Conservation (phyloP, 2,888 invertebrate species). For the Hipparchia sbordonii region DNA sequence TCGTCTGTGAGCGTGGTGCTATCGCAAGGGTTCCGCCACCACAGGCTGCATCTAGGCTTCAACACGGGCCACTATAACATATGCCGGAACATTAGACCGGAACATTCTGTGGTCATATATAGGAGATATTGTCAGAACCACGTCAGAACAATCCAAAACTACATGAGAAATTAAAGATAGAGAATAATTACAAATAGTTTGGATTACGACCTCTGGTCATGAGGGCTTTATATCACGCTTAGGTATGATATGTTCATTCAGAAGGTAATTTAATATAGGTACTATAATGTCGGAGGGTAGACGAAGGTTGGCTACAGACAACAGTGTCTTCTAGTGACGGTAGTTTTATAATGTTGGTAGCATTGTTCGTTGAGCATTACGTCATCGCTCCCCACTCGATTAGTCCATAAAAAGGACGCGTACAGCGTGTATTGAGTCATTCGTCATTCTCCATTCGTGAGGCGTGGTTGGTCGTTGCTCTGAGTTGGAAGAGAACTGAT, state of each 20-base stretch:
- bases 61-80: constrained; percentile 57
- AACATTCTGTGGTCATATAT: constrained; percentile 77
- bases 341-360: too few relatives aligned
- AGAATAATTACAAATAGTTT: constrained; percentile 84
- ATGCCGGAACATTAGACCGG: constrained; percentile 58
- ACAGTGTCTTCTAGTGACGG: too few relatives aligned
- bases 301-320: too few relatives aligned
- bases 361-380: too few relatives aligned
- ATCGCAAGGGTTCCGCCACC: constrained; percentile 79
- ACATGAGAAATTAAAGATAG: constrained; percentile 84
- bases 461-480: too few relatives aligned
- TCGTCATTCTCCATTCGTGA: too few relatives aligned
- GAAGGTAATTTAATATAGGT: constrained; percentile 52
- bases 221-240: constrained; percentile 85
- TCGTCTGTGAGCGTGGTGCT: constrained; percentile 79
- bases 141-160: constrained; percentile 65
- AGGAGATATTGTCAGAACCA: constrained; percentile 80
- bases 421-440: too few relatives aligned
- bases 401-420: too few relatives aligned
- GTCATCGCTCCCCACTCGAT: too few relatives aligned
- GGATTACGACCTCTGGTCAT: constrained; percentile 84
- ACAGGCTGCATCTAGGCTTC: constrained; percentile 81
- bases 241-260: constrained; percentile 77
- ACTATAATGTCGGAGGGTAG: too few relatives aligned
- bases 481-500: too few relatives aligned